Evolutionary conservation across 2,113 vertebrate genomes (phyloP).

Genomic region (Malaclemys terrapin): DNA sequence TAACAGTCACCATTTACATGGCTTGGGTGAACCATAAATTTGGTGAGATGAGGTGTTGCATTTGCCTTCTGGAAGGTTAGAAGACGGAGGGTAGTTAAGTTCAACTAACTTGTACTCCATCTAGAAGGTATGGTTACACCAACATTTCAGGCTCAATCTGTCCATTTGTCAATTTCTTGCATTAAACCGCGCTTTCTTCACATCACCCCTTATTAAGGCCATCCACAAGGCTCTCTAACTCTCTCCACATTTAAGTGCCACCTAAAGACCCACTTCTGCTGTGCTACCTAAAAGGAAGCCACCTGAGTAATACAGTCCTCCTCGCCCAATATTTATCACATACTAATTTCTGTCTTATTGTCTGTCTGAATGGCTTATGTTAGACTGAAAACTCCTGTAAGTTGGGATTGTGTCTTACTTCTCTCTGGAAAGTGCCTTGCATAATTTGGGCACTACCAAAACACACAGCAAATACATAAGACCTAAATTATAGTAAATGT

Average conservation of each 20-base stretch:
- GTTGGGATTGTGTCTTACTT: neutral
- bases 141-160: neutral
- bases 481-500: neutral
- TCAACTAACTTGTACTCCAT: neutral
- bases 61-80: neutral
- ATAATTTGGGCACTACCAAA: neutral
- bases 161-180: neutral
- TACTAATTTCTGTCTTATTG: neutral
- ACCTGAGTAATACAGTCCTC: neutral
- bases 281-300: neutral
- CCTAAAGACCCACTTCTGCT: neutral
- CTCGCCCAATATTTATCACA: neutral
- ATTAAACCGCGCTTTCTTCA: neutral
- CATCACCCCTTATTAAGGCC: neutral
- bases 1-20: neutral
- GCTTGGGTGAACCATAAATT: neutral
- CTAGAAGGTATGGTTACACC: neutral
- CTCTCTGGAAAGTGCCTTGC: neutral
- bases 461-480: neutral
- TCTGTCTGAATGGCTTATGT: neutral
- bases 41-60: neutral
- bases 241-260: neutral
- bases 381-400: neutral
- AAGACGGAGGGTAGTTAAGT: neutral
- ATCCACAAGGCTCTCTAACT: neutral